Percentiles rank a stretch among this genome's conserved stretches.
phyloP scores from a whole-genome alignment of 2,797 vertebrate genomes.

The Chelon labrosus region DNA sequence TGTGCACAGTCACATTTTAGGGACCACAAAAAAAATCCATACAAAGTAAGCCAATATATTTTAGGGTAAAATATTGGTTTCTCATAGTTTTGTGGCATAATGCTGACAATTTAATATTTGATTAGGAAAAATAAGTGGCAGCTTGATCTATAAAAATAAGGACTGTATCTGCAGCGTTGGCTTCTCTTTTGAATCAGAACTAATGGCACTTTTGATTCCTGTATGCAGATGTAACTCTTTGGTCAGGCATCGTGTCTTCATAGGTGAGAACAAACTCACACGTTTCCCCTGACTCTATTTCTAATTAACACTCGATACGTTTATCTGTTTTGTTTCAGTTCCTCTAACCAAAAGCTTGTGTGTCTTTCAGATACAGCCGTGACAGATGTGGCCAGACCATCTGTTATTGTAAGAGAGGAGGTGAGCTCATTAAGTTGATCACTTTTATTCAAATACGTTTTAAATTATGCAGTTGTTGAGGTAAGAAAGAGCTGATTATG shows the following conservation, averaged over 20 bases:
- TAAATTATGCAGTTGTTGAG: too few species aligned
- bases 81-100: too few species aligned
- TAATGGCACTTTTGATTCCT: constrained; percentile 16
- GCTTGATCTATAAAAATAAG: neutral
- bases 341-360: neutral
- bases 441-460: too few species aligned
- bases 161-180: neutral
- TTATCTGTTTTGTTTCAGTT: constrained; percentile 9
- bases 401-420: constrained; percentile 37
- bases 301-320: neutral
- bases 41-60: too few species aligned
- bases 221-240: constrained; percentile 17
- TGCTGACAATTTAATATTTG: too few species aligned
- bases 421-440: constrained; percentile 32
- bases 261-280: constrained; percentile 52
- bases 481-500: neutral
- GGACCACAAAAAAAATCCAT: too few species aligned
- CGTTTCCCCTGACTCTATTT: neutral
- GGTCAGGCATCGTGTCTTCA: neutral
- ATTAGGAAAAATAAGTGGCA: too few species aligned
- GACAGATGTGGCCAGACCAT: constrained; percentile 17
- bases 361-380: constrained; percentile 49
- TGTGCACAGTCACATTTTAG: neutral
- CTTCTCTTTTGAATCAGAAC: neutral
- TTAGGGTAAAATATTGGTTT: too few species aligned